Conservation (phyloP, 2,797 vertebrate genomes). For the Balearica regulorum region DNA sequence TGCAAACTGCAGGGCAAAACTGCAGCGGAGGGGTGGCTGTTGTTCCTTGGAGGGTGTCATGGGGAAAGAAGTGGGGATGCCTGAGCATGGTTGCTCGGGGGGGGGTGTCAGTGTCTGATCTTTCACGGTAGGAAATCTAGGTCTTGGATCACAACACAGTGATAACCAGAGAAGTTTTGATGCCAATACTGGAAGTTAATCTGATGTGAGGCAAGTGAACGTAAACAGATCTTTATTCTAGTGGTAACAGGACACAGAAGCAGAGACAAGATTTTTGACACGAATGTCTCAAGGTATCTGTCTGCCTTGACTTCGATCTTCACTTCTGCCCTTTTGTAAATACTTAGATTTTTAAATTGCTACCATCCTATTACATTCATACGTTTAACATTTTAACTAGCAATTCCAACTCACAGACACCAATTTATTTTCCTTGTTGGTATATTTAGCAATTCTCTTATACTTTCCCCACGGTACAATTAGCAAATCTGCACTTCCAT, state of each 20-base stretch:
- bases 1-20: not conserved
- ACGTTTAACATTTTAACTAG: not conserved
- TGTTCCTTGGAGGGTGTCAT: accelerated
- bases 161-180: not conserved
- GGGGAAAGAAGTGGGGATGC: not conserved
- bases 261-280: not conserved
- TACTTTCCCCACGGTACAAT: not conserved
- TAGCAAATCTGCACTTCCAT: not conserved
- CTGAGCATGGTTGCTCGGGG: not conserved
- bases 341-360: not conserved
- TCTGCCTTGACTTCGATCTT: not conserved
- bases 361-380: not conserved
- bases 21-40: not conserved
- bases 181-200: not conserved
- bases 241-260: not conserved
- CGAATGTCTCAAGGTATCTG: not conserved
- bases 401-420: not conserved
- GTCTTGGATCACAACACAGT: not conserved
- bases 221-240: not conserved
- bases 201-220: not conserved
- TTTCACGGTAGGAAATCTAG: not conserved
- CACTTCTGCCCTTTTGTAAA: not conserved
- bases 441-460: not conserved
- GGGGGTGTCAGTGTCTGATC: accelerated
- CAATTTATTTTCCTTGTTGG: not conserved